Conservation (phyloP, 2,113 vertebrate genomes). For the Colinus virginianus region DNA sequence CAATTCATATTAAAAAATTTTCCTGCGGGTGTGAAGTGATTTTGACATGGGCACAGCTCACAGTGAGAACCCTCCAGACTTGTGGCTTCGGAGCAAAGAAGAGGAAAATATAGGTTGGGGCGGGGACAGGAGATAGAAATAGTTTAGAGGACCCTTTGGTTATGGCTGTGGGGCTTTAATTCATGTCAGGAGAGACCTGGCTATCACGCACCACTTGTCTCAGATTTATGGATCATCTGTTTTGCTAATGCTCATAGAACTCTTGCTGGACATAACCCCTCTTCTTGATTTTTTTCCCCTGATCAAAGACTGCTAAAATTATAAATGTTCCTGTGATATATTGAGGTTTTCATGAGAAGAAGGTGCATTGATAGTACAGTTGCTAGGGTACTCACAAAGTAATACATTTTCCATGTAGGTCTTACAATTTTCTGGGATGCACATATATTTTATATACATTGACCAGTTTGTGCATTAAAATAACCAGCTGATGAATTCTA, state of each 20-base stretch:
- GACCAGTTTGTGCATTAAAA: neutral
- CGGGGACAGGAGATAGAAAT: conserved; percentile 39
- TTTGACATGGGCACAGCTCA: conserved; percentile 62
- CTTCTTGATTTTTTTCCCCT: neutral
- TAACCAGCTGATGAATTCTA: neutral
- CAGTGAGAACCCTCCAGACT: conserved; percentile 52
- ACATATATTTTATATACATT: neutral
- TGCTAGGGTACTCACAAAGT: neutral
- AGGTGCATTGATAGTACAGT: neutral
- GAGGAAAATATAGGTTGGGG: neutral
- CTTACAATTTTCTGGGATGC: neutral
- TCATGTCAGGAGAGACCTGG: conserved; percentile 17
- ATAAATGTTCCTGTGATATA: conserved; percentile 20
- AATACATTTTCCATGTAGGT: neutral
- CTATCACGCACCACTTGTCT: neutral
- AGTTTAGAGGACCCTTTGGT: conserved; percentile 19
- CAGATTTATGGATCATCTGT: conserved; percentile 17
- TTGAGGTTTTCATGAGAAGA: conserved; percentile 55
- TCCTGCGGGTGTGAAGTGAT: conserved; percentile 75
- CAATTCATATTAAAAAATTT: conserved; percentile 65
- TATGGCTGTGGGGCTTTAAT: neutral
- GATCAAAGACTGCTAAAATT: conserved; percentile 14
- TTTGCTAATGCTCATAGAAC: conserved; percentile 43
- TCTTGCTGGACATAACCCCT: conserved; percentile 16
- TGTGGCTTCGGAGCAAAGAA: conserved; percentile 14